Percentiles rank a stretch among this genome's conserved stretches.
These are phyloP conservation scores for Borostomias antarcticus DNA, from an alignment of 2,797 vertebrate species.

Conservation along the genomic window DNA sequence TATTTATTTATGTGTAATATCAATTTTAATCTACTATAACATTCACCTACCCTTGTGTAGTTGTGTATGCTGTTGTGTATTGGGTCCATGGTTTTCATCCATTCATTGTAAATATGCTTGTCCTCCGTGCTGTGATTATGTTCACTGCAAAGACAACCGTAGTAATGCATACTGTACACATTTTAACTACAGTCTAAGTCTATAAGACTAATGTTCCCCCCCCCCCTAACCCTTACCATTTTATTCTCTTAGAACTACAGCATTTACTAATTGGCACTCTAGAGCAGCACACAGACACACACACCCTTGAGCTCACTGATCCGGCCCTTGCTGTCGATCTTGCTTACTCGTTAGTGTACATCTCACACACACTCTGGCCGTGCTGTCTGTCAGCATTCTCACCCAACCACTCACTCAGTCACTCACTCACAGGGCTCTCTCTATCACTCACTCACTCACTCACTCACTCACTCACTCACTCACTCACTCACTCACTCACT, in stretches of 20 bases:
- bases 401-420: not conserved
- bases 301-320: not conserved
- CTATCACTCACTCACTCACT: conserved; percentile 47
- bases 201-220: too few species aligned
- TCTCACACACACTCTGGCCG: not conserved
- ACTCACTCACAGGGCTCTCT: conserved; percentile 70
- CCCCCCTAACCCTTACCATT: too few species aligned
- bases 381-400: not conserved
- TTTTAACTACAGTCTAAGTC: not conserved
- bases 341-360: not conserved
- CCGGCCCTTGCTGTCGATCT: not conserved
- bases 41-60: conserved; percentile 57
- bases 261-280: too few species aligned
- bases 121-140: conserved; percentile 59
- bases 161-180: conserved; percentile 18
- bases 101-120: conserved; percentile 55
- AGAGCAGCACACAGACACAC: not conserved
- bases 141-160: conserved; percentile 53
- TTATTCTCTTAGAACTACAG: too few species aligned
- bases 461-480: not conserved
- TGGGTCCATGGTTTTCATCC: conserved; percentile 69
- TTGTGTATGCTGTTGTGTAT: conserved; percentile 58
- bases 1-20: not conserved
- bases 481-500: not conserved
- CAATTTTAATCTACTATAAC: not conserved